phyloP scores from a whole-genome alignment of 2,888 invertebrate species.

The Esperia sulphurella region DNA sequence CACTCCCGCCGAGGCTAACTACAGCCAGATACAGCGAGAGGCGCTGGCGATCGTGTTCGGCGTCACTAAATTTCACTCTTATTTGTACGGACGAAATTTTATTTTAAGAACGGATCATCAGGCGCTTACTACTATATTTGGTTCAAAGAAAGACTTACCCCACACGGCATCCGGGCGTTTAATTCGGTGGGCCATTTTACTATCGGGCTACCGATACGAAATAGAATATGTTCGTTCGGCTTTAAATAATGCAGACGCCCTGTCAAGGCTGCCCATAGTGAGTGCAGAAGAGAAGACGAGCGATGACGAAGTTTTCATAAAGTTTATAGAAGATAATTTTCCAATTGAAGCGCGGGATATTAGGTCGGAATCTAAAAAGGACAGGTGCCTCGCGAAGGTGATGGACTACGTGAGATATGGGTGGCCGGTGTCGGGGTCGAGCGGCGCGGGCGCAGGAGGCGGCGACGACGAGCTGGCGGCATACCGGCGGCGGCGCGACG shows the following conservation, averaged over 20 bases:
- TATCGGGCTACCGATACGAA: not conserved
- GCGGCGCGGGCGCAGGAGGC: too few species aligned
- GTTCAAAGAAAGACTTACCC: conserved; percentile 12
- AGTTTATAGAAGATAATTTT: too few species aligned
- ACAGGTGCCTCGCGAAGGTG: not conserved
- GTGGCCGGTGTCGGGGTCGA: not conserved
- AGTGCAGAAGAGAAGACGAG: too few species aligned
- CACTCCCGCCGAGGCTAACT: too few species aligned
- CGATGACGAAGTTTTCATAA: too few species aligned
- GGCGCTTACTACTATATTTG: not conserved
- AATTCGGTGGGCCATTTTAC: conserved; percentile 8
- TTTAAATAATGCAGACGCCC: conserved; percentile 7
- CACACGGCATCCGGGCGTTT: conserved; percentile 15
- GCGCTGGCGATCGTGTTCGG: too few species aligned
- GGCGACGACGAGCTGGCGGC: too few species aligned
- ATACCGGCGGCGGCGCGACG: not conserved
- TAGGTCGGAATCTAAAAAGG: too few species aligned
- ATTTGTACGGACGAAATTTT: not conserved
- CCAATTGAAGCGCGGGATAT: too few species aligned
- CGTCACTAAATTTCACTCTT: too few species aligned
- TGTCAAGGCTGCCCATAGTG: not conserved
- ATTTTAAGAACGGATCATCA: conserved; percentile 9
- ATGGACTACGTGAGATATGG: not conserved
- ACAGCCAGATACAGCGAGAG: too few species aligned
- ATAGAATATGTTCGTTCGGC: conserved; percentile 10